Evolutionary conservation across 2,797 vertebrate species (phyloP).

Genomic region (Sebastes wilsoni): DNA sequence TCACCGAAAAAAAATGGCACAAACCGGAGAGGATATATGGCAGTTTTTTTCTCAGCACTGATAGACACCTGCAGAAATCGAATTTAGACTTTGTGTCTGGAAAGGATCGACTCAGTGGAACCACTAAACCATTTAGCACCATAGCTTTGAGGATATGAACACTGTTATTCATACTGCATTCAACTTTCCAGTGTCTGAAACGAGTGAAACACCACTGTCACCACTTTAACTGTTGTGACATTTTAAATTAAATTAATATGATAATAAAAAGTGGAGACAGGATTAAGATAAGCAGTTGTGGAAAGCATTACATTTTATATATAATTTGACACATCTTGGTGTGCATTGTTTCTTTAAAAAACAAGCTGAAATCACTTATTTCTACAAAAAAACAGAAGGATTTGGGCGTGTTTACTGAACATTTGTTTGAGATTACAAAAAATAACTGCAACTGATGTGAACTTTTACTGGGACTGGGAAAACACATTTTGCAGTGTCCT

Average conservation of each 20-base stretch:
- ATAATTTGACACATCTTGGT: neutral
- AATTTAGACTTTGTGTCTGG: slow-evolving; percentile 49
- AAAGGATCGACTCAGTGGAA: slow-evolving; percentile 41
- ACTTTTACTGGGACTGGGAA: neutral
- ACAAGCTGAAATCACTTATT: neutral
- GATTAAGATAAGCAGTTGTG: neutral
- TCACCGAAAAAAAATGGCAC: slow-evolving; percentile 46
- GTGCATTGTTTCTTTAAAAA: neutral
- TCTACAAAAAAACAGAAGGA: neutral
- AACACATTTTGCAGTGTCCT: neutral
- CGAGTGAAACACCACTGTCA: neutral
- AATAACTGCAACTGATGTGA: neutral
- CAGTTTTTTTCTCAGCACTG: slow-evolving; percentile 50
- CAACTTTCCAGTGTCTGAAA: neutral
- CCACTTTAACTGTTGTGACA: neutral
- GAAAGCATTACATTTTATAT: neutral
- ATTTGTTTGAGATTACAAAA: neutral
- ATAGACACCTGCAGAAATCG: slow-evolving; percentile 69
- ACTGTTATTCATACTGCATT: slow-evolving; percentile 12
- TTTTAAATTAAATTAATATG: neutral
- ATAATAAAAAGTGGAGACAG: neutral
- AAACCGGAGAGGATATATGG: slow-evolving; percentile 17
- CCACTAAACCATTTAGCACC: slow-evolving; percentile 21
- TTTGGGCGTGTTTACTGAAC: neutral
- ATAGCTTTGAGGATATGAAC: slow-evolving; percentile 11